A percentile compares a stretch with the other conserved stretches of the same genome.
Evolutionary conservation across 1,140 invertebrate species (phyloP).

Genomic region (Copidosoma floridanum): DNA sequence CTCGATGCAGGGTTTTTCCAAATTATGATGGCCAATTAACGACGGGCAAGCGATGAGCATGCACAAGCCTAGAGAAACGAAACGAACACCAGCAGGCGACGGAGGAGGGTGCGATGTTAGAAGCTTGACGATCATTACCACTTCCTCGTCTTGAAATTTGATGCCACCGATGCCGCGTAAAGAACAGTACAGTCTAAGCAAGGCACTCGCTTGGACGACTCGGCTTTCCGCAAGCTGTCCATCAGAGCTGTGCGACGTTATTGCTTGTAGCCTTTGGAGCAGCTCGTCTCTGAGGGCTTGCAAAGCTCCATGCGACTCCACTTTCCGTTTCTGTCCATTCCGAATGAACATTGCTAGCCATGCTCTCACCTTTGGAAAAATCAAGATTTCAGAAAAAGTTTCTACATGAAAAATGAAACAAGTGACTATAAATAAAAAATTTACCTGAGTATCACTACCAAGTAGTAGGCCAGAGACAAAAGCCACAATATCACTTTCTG

Average conservation of each 20-base stretch:
- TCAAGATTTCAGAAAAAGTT: no score
- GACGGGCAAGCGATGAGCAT: conserved; percentile 94
- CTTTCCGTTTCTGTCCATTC: conserved; percentile 85
- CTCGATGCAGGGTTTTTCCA: conserved; percentile 87
- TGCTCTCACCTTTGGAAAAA: conserved; percentile 65
- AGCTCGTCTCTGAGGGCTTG: conserved; percentile 77
- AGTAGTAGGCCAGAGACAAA: conserved; percentile 89
- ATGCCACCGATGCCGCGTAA: conserved; percentile 88
- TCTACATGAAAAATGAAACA: neutral
- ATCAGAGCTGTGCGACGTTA: conserved; percentile 59
- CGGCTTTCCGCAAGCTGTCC: conserved; percentile 64
- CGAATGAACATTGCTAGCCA: conserved; percentile 93
- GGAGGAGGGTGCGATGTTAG: conserved; percentile 88
- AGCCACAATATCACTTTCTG: conserved; percentile 65
- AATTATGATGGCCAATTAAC: conserved; percentile 72
- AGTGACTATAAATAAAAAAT: no score
- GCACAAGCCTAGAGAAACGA: conserved; percentile 89
- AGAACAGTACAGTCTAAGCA: conserved; percentile 86
- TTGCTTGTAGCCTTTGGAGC: conserved; percentile 66
- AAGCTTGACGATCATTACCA: conserved; percentile 76
- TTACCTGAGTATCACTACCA: conserved; percentile 78
- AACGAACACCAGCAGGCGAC: conserved; percentile 84
- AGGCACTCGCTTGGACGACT: conserved; percentile 77
- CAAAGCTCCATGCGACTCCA: conserved; percentile 71
- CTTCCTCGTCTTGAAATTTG: conserved; percentile 93